A percentile compares a stretch with the other conserved stretches of the same genome.
phyloP scores from a whole-genome alignment of 2,797 vertebrate genomes.

The Rhinophrynus dorsalis region DNA sequence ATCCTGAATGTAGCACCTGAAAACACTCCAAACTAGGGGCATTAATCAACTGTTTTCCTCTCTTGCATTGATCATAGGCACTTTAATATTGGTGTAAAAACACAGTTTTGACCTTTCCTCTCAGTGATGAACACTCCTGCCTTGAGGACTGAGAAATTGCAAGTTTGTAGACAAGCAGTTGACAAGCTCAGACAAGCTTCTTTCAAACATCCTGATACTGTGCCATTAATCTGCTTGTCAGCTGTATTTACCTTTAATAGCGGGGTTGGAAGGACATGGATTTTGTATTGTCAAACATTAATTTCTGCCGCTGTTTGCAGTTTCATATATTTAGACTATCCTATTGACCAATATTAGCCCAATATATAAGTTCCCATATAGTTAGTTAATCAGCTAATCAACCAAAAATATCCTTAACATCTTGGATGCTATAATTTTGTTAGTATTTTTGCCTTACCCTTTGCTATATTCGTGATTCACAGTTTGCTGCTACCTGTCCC shows the following conservation, averaged over 20 bases:
- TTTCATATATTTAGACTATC: background rate
- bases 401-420: no score
- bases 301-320: background rate
- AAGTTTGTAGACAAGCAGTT: constrained; percentile 27
- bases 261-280: constrained; percentile 21
- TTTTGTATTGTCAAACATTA: constrained; percentile 9
- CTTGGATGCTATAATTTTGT: no score
- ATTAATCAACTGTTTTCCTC: constrained; percentile 1
- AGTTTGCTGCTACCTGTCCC: no score
- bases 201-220: constrained; percentile 26
- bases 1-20: background rate
- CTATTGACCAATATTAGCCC: background rate
- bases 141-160: constrained; percentile 33
- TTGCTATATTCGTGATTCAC: no score
- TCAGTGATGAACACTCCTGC: constrained; percentile 24
- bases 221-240: constrained; percentile 37
- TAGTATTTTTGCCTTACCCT: no score
- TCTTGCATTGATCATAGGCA: constrained; percentile 28
- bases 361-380: background rate
- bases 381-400: no score
- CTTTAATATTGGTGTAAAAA: constrained; percentile 27
- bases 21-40: constrained; percentile 7
- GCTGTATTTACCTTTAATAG: constrained; percentile 32
- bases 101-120: constrained; percentile 32
- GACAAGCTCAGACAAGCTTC: constrained; percentile 32